Evolutionary conservation across 2,113 vertebrate genomes (phyloP).

Genomic region (Elaphurus davidianus): DNA sequence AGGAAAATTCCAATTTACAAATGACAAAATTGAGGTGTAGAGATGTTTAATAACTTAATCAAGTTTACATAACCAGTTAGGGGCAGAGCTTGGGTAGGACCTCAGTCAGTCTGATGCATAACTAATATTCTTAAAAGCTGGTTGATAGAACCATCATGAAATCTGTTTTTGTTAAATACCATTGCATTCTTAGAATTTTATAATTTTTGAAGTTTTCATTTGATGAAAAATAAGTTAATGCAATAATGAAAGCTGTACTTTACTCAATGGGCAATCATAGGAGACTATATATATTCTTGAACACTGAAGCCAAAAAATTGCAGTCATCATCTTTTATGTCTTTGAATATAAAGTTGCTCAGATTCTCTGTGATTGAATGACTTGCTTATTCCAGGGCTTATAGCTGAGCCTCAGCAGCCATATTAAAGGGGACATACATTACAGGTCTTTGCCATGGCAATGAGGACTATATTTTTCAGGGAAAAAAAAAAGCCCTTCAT

Average conservation of each 20-base stretch:
- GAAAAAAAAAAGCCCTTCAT: not conserved
- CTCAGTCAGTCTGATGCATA: not conserved
- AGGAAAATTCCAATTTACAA: not conserved
- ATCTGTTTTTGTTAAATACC: not conserved
- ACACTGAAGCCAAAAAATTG: not conserved
- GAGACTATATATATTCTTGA: not conserved
- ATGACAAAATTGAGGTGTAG: not conserved
- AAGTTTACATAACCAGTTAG: not conserved
- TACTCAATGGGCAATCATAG: not conserved
- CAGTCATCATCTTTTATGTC: not conserved
- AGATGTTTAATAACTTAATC: not conserved
- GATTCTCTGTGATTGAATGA: not conserved
- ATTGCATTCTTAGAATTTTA: not conserved
- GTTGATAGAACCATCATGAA: not conserved
- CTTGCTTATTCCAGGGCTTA: not conserved
- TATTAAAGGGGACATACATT: not conserved
- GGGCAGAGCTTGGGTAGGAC: not conserved
- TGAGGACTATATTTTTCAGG: not conserved
- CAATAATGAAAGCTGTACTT: not conserved
- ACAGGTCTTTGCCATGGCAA: not conserved
- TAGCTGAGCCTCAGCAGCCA: not conserved
- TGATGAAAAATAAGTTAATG: not conserved
- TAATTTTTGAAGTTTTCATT: not conserved
- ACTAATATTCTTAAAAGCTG: not conserved
- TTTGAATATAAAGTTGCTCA: not conserved